A percentile compares a stretch with the other conserved stretches of the same genome.
These are phyloP conservation scores for Basileuterus tristriatus DNA, from an alignment of 2,797 vertebrate species.

Conservation along the genomic window DNA sequence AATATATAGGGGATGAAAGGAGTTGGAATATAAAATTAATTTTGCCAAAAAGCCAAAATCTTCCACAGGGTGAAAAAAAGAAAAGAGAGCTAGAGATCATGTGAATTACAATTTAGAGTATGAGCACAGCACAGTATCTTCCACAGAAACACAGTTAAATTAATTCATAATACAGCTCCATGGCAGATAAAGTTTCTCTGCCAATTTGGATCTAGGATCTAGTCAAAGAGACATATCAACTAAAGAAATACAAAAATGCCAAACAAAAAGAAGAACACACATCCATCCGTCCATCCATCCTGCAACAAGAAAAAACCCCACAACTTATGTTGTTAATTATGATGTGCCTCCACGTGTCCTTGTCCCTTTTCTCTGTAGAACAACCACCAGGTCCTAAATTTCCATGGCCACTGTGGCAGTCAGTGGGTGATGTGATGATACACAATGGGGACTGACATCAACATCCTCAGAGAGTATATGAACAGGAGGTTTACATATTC, in stretches of 20 bases:
- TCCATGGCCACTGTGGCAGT: not conserved
- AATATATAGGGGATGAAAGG: not conserved
- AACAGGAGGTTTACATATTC: not conserved
- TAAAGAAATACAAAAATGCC: not conserved
- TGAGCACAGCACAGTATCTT: not conserved
- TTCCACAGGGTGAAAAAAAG: not conserved
- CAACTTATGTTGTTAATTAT: accelerated
- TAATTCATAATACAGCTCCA: not conserved
- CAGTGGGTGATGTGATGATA: not conserved
- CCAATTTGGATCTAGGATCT: not conserved
- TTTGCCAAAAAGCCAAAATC: not conserved
- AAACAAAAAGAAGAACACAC: not conserved
- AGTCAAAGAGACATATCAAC: not conserved
- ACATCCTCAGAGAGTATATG: not conserved
- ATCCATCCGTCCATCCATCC: not conserved
- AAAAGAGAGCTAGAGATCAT: not conserved
- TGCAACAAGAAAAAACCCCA: not conserved
- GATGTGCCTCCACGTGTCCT: not conserved
- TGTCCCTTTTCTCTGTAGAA: not conserved
- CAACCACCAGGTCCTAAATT: not conserved
- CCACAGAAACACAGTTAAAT: not conserved
- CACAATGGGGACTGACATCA: not conserved
- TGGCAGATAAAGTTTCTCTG: not conserved
- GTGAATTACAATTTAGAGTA: not conserved
- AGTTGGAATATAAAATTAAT: not conserved